phyloP scores from a whole-genome alignment of 1,140 invertebrate genomes.

The Potamilus streckersoni region DNA sequence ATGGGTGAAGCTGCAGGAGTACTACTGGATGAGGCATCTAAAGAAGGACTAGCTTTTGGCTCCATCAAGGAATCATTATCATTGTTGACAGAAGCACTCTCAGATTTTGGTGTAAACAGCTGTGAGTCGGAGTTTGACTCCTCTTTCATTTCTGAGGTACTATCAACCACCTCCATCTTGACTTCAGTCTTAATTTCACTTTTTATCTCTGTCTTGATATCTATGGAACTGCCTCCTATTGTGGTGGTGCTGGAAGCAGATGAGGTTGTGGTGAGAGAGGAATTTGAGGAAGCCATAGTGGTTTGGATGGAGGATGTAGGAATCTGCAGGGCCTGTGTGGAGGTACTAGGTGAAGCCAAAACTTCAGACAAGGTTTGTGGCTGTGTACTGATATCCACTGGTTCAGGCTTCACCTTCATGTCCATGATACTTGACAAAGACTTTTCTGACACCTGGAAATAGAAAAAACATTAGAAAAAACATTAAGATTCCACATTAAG shows the following conservation, averaged over 20 bases:
- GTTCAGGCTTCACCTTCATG: constrained; percentile 27
- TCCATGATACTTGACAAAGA: constrained; percentile 8
- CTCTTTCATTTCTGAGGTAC: constrained; percentile 25
- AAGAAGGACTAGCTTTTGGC: too few species aligned
- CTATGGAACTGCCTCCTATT: constrained; percentile 1
- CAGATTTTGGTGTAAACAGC: constrained; percentile 65
- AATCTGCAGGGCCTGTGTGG: constrained; percentile 25
- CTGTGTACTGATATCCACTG: constrained; percentile 31
- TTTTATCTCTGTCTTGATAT: constrained; percentile 46
- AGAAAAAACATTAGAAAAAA: too few species aligned
- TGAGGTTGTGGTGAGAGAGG: constrained; percentile 14
- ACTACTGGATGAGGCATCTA: too few species aligned
- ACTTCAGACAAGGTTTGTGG: constrained; percentile 42
- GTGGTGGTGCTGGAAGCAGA: constrained; percentile 16
- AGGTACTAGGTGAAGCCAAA: constrained; percentile 28
- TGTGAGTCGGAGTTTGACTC: constrained; percentile 3
- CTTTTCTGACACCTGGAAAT: not conserved
- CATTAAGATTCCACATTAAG: too few species aligned
- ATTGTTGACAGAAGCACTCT: constrained; percentile 56
- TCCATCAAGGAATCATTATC: too few species aligned
- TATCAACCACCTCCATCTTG: not conserved
- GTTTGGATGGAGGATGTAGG: constrained; percentile 36
- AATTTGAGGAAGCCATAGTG: constrained; percentile 19
- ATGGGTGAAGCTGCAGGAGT: too few species aligned
- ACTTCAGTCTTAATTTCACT: constrained; percentile 40